These are phyloP conservation scores for Vombatus ursinus DNA, from an alignment of 2,113 vertebrate species.

Conservation along the genomic window DNA sequence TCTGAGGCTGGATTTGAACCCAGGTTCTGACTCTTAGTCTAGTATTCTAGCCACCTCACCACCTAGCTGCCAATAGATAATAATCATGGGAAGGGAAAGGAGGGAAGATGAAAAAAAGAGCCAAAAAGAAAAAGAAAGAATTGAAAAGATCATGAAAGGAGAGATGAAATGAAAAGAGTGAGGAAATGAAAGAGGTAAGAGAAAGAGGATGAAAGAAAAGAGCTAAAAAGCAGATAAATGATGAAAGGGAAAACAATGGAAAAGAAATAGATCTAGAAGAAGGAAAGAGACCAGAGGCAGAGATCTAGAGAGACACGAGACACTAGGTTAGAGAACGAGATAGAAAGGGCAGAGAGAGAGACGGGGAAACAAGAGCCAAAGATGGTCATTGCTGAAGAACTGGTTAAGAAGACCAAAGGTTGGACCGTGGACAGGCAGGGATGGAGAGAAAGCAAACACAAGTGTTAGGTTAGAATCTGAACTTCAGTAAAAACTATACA, in stretches of 20 bases:
- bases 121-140: background rate
- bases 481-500: background rate
- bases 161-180: background rate
- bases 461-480: background rate
- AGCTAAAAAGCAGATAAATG: background rate
- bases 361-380: background rate
- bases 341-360: background rate
- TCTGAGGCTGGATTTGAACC: background rate
- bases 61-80: background rate
- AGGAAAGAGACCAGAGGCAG: background rate
- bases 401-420: background rate
- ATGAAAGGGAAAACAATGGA: background rate
- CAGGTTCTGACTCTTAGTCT: background rate
- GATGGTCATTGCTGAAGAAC: background rate
- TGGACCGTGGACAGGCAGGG: background rate
- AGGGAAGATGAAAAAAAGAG: background rate
- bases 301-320: background rate
- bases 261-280: background rate
- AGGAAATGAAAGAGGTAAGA: background rate
- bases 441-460: background rate
- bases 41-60: background rate
- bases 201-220: background rate
- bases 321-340: background rate
- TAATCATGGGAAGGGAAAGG: background rate
- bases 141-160: background rate